A percentile compares a stretch with the other conserved stretches of the same genome.
Evolutionary conservation across 2,113 vertebrate species (phyloP).

Genomic region (Anser cygnoides): DNA sequence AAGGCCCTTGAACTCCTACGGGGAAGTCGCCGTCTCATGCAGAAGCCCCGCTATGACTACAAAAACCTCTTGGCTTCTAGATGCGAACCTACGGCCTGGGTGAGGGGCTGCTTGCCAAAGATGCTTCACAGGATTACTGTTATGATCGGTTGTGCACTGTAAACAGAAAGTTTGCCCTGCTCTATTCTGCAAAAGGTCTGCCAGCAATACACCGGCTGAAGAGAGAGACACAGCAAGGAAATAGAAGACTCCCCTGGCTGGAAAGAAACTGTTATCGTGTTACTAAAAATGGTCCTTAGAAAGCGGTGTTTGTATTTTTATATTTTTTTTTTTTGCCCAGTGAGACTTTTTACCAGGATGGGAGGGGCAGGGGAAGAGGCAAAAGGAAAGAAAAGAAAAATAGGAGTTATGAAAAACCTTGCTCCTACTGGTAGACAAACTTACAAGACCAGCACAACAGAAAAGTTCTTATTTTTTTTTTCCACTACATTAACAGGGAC

Average conservation of each 20-base stretch:
- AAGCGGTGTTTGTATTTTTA: slow-evolving; percentile 46
- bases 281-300: slow-evolving; percentile 83
- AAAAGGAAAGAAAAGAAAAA: slow-evolving; percentile 44
- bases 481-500: slow-evolving; percentile 95
- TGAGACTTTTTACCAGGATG: slow-evolving; percentile 29
- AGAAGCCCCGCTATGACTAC: slow-evolving; percentile 65
- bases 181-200: slow-evolving; percentile 70
- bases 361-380: background rate
- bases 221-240: slow-evolving; percentile 81
- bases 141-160: slow-evolving; percentile 59
- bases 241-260: slow-evolving; percentile 72
- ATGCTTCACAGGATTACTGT: slow-evolving; percentile 54
- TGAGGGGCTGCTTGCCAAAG: slow-evolving; percentile 63
- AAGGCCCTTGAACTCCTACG: slow-evolving; percentile 64
- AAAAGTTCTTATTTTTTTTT: slow-evolving; percentile 81
- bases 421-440: slow-evolving; percentile 87
- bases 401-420: slow-evolving; percentile 71
- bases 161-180: slow-evolving; percentile 65
- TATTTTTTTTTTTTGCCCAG: slow-evolving; percentile 59
- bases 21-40: slow-evolving; percentile 71
- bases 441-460: slow-evolving; percentile 91
- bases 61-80: slow-evolving; percentile 63
- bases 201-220: slow-evolving; percentile 69
- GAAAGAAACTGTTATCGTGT: slow-evolving; percentile 78
- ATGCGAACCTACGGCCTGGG: slow-evolving; percentile 53